Evolutionary conservation across 2,113 vertebrate genomes (phyloP), one percentile per base, ranked within the genome.

Genomic region (Engystomops pustulosus): DNA sequence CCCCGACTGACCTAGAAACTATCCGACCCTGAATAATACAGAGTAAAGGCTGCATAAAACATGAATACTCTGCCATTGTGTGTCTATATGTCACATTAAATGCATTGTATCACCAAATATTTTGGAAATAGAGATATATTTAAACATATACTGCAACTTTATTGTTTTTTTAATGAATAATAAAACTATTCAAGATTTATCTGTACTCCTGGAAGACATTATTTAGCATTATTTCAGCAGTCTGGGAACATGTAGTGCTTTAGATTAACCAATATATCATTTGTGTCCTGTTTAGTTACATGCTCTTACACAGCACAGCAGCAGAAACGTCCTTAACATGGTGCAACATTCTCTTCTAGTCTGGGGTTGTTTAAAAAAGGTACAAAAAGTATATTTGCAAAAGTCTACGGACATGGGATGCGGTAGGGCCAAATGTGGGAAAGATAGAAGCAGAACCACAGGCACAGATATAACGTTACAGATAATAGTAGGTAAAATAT

Each of bases 1-100:
- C 82, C 58, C 82, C 41, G 15, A 68, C 45, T 85, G 83, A 85
- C 83, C 83, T 85, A 85, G 83, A 85, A 85, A 85, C 83, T 58
- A 79, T 47, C 70, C 34, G 25, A 85, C 62, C 83, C 74, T 85
- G 83, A 77, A 68, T 84, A 84, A 77, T 49, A 53, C 70, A 76
- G 70, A 51, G 47, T 70, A 81, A 49, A 78, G 36, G 41, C 79
- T 81, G 79, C 79, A 47, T 81, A 38, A 69, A 81, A 69, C 67
- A 55, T 70, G 45, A 41, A 80, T 62, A 47, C 79, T 14, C 75
- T 79, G 77, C 58, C 77, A 81, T 71, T 82, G 69, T 58, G 67
- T 71, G 45, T 55, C 41, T 81, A 81, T 78, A 41, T 58, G 34
- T 77, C 49, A 77, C 51, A 77, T 77, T 76, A 38, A 23, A 32